Percentiles rank a stretch among this genome's conserved stretches.
Evolutionary conservation across 2,113 vertebrate genomes (phyloP).

Genomic region (Monopterus albus): DNA sequence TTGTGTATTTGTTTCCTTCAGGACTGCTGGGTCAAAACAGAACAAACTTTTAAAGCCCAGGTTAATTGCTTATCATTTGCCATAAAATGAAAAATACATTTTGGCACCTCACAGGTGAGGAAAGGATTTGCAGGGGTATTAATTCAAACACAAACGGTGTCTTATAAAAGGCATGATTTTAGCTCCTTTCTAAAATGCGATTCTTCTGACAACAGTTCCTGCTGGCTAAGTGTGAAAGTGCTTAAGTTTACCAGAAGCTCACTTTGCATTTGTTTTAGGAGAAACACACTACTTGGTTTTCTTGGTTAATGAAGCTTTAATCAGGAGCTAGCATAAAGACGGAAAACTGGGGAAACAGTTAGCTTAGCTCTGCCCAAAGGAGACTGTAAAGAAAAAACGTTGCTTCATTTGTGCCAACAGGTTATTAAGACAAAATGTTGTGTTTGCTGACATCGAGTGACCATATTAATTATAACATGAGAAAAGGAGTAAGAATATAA

Average conservation of each 20-base stretch:
- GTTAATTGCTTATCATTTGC: background rate
- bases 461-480: too few relatives aligned
- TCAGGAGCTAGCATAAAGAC: too few relatives aligned
- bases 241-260: background rate
- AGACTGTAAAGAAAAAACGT: too few relatives aligned
- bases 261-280: background rate
- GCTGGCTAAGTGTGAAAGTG: too few relatives aligned
- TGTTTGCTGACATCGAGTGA: too few relatives aligned
- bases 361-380: too few relatives aligned
- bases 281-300: too few relatives aligned
- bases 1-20: constrained; percentile 3
- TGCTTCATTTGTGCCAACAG: too few relatives aligned
- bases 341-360: too few relatives aligned
- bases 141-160: background rate
- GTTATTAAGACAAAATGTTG: too few relatives aligned
- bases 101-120: background rate
- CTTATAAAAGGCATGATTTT: background rate
- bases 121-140: background rate
- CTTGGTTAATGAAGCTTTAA: too few relatives aligned
- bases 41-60: background rate
- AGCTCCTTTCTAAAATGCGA: background rate
- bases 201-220: background rate
- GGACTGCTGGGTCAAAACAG: constrained; percentile 7
- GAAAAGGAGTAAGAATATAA: too few relatives aligned
- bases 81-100: background rate